These are phyloP conservation scores for Dendronephthya gigantea DNA, from an alignment of 64 coral and sea anemone species.

Conservation along the genomic window DNA sequence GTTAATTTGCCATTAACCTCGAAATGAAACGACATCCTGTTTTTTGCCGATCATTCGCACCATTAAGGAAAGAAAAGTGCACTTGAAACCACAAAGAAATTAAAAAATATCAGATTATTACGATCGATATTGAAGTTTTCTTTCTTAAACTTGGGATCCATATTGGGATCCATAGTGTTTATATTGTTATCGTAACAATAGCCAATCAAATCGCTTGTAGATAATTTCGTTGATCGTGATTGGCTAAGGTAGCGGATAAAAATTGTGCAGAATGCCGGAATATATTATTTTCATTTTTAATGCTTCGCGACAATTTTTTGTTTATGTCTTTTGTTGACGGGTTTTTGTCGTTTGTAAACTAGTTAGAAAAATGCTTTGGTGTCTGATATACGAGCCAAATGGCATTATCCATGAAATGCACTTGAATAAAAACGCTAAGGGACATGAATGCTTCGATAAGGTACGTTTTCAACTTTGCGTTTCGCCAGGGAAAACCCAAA, in stretches of 20 bases:
- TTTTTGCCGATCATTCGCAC: no score
- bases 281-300: neutral
- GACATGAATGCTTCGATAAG: constrained; percentile 98
- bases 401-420: constrained; percentile 98
- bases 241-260: neutral
- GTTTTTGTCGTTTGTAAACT: neutral
- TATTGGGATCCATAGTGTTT: neutral
- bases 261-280: neutral
- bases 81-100: neutral
- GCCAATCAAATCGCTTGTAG: neutral
- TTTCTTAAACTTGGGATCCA: neutral
- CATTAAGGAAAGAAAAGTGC: neutral
- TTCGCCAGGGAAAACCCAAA: constrained; percentile 22
- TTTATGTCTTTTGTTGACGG: neutral
- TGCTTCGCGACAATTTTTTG: neutral
- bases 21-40: no score
- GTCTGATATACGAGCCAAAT: constrained; percentile 85
- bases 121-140: neutral
- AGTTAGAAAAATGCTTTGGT: constrained; percentile 55
- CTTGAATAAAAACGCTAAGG: constrained; percentile 66
- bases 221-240: neutral
- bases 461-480: constrained; percentile 33
- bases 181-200: neutral
- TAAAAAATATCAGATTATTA: neutral
- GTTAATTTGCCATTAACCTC: no score